A percentile compares a stretch with the other conserved stretches of the same genome.
Conservation (phyloP, 2,888 invertebrate species). For the Andrena camellia region DNA sequence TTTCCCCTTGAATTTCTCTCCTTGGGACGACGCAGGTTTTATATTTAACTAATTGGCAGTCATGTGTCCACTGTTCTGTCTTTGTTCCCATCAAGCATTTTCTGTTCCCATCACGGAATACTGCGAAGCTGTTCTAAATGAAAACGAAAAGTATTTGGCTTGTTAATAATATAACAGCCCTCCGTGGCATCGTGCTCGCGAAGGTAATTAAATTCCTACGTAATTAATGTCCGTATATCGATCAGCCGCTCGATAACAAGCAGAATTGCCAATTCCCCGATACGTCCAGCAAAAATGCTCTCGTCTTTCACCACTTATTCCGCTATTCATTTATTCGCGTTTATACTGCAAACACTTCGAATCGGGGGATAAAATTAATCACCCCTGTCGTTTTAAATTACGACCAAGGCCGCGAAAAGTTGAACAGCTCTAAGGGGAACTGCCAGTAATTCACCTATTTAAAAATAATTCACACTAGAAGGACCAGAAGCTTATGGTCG, state of each 20-base stretch:
- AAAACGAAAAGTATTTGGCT: no score
- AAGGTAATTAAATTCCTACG: background rate
- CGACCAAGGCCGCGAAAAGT: background rate
- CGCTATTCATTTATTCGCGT: no score
- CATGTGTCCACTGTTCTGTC: no score
- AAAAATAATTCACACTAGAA: slow-evolving; percentile 4
- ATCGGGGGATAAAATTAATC: background rate
- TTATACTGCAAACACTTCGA: background rate
- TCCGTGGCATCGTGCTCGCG: background rate
- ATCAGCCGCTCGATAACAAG: background rate
- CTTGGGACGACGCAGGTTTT: no score
- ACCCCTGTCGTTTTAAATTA: background rate
- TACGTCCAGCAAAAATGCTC: background rate
- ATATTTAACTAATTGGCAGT: no score
- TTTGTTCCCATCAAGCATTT: no score
- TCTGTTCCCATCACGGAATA: no score
- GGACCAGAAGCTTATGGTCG: background rate
- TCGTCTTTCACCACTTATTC: background rate
- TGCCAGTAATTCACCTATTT: background rate
- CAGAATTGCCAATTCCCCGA: background rate
- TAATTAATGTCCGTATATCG: background rate
- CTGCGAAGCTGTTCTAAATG: no score
- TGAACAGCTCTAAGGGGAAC: slow-evolving; percentile 16
- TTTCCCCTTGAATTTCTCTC: no score
- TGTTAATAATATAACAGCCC: no score